Base-by-base conservation (phyloP, 2,888 invertebrate species). In the Empis livida region DNA sequence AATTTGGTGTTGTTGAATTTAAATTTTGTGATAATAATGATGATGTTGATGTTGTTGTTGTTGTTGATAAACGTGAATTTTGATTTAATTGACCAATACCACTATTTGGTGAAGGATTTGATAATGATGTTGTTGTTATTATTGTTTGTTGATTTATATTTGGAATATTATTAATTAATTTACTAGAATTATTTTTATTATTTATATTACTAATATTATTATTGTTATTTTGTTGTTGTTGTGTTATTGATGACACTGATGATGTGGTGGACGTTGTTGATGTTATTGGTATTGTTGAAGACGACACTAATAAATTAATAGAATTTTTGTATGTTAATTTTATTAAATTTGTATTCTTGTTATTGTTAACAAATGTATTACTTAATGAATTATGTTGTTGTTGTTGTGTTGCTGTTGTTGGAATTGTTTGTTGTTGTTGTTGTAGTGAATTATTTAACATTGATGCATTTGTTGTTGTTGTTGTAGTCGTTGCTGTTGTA, bases 191-290 rank as follows among this genome's bases (percentile, higher is more conserved):
- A 44, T 51, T 49, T 49, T 50, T 51, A 10, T 45, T 41, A 46
- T 53, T 53, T 10, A 48, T 44, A 41, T 48, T 48, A 31, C 43
- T 49, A 49, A 15, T 4, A 13, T 45, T 51, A 15, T 42, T 43
- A 48, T 42, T 45, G 48, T 51, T 42, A 44, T 49, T 35, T 52
- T 47, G 55, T 51, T 49, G 47, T 50, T 60, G 62, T 53, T 45
- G 60, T 59, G 41, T 63, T 56, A 52, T 46, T 35, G 55, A 54
- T 40, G 51, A 43, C 39, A 51, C 48, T 43, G 59, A 51, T 51
- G 59, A 55, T 47, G 57, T 54, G 47, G 60, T 61, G 49, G 60
- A 50, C 57, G 59, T 53, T 66, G 54, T 64, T 64, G 56, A 54
- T 60, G 48, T 56, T 57, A 56, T 56, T 60, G 61, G 55, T 58